Evolutionary conservation across 1,140 invertebrate species (phyloP).

Genomic region (Nasonia giraulti): DNA sequence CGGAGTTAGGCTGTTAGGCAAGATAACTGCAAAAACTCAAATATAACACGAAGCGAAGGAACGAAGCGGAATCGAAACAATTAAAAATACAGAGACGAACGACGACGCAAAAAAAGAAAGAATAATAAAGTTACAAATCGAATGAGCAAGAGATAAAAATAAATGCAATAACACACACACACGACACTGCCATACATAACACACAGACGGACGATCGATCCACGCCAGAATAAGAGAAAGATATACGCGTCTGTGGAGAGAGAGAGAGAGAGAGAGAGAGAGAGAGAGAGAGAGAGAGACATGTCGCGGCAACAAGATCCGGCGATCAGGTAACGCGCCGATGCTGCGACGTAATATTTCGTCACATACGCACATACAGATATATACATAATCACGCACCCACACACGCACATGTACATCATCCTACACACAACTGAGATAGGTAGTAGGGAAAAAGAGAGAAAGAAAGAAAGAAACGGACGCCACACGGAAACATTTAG

Average conservation of each 20-base stretch:
- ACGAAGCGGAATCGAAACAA: background rate
- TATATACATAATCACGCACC: background rate
- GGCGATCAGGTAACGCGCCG: conserved; percentile 9
- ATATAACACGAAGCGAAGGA: background rate
- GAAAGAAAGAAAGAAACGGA: background rate
- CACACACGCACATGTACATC: background rate
- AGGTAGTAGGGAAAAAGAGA: background rate
- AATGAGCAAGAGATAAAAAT: conserved; percentile 5
- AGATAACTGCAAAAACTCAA: background rate
- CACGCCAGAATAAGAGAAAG: background rate
- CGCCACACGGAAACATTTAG: background rate
- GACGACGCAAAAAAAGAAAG: conserved; percentile 11
- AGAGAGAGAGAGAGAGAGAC: conserved; percentile 8
- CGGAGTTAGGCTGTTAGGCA: background rate
- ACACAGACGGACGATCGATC: conserved; percentile 22
- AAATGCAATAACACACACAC: background rate
- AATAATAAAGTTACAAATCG: background rate
- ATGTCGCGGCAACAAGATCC: background rate
- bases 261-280: background rate
- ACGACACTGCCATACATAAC: background rate
- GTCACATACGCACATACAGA: background rate
- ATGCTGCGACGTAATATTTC: background rate
- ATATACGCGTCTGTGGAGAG: background rate
- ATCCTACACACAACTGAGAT: background rate
- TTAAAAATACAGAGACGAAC: background rate